Conservation (phyloP, 2,888 invertebrate genomes). For the Stramonita haemastoma region DNA sequence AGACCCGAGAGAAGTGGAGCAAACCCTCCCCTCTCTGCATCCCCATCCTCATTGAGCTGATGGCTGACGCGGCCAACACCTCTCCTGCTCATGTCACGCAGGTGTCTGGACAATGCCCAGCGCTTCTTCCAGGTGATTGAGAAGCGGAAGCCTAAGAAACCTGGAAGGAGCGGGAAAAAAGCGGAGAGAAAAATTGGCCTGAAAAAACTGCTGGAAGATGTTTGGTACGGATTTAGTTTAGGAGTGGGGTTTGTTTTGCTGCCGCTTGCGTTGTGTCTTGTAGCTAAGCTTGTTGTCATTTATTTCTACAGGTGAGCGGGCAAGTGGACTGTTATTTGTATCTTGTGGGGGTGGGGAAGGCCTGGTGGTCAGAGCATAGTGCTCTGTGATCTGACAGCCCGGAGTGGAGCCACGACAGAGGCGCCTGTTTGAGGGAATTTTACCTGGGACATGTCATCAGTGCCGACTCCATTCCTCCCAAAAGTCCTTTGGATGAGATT, state of each 20-base stretch:
- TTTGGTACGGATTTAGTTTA: neutral
- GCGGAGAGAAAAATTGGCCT: neutral
- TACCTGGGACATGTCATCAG: too few relatives aligned
- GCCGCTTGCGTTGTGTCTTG: neutral
- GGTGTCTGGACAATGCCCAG: slow-evolving; percentile 12
- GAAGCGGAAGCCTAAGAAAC: neutral
- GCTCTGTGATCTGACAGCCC: neutral
- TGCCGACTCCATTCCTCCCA: too few relatives aligned
- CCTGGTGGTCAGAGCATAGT: neutral
- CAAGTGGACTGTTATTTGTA: neutral
- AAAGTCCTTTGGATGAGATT: too few relatives aligned
- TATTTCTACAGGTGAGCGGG: neutral
- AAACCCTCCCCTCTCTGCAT: neutral
- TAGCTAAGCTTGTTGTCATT: neutral
- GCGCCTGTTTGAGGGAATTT: too few relatives aligned
- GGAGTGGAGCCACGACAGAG: neutral
- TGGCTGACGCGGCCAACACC: neutral
- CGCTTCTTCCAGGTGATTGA: slow-evolving; percentile 11
- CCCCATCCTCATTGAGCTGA: slow-evolving; percentile 1
- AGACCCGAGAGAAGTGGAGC: too few relatives aligned
- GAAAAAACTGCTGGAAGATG: neutral
- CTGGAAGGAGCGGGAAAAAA: neutral
- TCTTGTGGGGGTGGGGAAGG: neutral
- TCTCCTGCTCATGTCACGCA: neutral
- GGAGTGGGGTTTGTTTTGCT: neutral